These are phyloP conservation scores for Hozukius guyotensis DNA, from an alignment of 2,797 vertebrate genomes.

Conservation along the genomic window DNA sequence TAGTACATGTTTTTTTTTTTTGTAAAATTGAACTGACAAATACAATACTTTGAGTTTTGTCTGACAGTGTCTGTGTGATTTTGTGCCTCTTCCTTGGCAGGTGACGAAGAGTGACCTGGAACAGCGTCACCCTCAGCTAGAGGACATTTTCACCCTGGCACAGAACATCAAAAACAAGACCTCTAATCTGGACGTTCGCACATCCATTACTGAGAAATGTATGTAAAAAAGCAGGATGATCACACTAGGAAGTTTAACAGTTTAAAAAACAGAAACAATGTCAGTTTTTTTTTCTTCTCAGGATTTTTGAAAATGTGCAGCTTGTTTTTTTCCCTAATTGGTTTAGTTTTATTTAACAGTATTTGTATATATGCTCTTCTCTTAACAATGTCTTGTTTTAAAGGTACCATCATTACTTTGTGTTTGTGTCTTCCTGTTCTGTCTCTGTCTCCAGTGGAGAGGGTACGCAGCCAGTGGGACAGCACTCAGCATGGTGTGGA, in stretches of 20 bases:
- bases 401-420: background rate
- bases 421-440: background rate
- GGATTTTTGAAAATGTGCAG: background rate
- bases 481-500: conserved; percentile 91
- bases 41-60: background rate
- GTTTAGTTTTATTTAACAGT: background rate
- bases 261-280: background rate
- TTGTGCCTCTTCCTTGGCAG: conserved; percentile 67
- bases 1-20: background rate
- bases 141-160: conserved; percentile 94
- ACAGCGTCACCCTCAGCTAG: conserved; percentile 92
- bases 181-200: conserved; percentile 92
- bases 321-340: background rate
- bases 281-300: background rate
- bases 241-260: background rate
- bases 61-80: background rate
- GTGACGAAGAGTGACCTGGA: conserved; percentile 94
- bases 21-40: background rate
- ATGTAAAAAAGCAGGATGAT: conserved; percentile 20
- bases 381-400: background rate
- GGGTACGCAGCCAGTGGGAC: conserved; percentile 94
- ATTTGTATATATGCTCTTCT: background rate
- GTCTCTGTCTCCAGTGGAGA: conserved; percentile 86
- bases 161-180: conserved; percentile 99
- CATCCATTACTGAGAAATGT: conserved; percentile 96